Percentiles rank a stretch among this genome's conserved stretches.
phyloP scores from a whole-genome alignment of 2,113 vertebrate species.

The Passerina amoena region DNA sequence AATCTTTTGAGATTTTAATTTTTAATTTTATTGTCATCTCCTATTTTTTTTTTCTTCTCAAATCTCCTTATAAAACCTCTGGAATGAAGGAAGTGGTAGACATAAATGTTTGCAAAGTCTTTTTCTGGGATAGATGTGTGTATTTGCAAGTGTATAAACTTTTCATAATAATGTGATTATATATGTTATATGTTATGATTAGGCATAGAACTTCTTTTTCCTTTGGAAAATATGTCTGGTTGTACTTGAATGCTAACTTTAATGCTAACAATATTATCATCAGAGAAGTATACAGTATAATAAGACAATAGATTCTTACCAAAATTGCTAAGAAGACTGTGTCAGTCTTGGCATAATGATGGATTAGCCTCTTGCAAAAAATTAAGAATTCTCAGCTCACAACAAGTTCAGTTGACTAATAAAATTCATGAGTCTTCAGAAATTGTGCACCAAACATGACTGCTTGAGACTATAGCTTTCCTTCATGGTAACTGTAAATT shows the following conservation, averaged over 20 bases:
- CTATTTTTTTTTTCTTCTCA: background rate
- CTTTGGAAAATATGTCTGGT: background rate
- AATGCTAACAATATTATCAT: background rate
- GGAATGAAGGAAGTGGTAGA: background rate
- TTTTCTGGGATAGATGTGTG: background rate
- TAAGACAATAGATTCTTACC: background rate
- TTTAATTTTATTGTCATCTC: background rate
- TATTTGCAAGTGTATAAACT: background rate
- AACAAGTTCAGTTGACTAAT: background rate
- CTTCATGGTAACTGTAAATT: background rate
- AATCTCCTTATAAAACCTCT: background rate
- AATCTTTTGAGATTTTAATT: background rate
- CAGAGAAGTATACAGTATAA: background rate
- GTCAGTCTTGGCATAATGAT: conserved; percentile 27
- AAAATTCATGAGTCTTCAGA: background rate
- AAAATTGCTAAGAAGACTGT: conserved; percentile 1
- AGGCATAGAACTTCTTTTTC: background rate
- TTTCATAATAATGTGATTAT: background rate
- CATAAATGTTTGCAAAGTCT: background rate
- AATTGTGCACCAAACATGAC: background rate
- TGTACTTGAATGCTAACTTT: conserved; percentile 11
- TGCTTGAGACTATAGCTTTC: background rate
- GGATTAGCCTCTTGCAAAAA: background rate
- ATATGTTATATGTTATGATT: background rate
- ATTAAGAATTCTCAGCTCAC: background rate